phyloP scores from a whole-genome alignment of 2,888 invertebrate genomes.

The Unio delphinus region DNA sequence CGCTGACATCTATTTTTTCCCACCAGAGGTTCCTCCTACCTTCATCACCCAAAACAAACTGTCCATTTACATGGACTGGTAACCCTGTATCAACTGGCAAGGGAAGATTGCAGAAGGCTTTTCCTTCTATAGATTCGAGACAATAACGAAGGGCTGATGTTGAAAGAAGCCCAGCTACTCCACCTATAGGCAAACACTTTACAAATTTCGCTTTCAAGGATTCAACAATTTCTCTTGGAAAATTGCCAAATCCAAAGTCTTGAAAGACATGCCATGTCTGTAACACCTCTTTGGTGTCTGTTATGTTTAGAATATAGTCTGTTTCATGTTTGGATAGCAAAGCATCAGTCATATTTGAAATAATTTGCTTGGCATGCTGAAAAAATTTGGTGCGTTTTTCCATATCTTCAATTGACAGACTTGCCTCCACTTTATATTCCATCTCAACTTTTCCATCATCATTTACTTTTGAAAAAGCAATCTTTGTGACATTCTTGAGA shows the following conservation, averaged over 20 bases:
- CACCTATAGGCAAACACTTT: slow-evolving; percentile 46
- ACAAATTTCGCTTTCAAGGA: slow-evolving; percentile 37
- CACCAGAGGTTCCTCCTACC: slow-evolving; percentile 35
- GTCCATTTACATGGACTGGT: slow-evolving; percentile 53
- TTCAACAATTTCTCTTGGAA: slow-evolving; percentile 31
- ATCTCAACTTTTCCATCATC: slow-evolving; percentile 1
- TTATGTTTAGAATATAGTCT: slow-evolving; percentile 7
- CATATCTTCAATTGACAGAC: slow-evolving; percentile 1
- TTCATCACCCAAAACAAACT: slow-evolving; percentile 54
- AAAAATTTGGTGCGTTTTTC: slow-evolving; percentile 1
- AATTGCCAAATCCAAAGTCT: slow-evolving; percentile 43
- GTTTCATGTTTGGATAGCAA: too few species aligned
- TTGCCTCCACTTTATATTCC: slow-evolving; percentile 4
- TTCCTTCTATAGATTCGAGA: neutral
- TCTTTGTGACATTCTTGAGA: slow-evolving; percentile 24
- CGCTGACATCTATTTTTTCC: slow-evolving; percentile 4
- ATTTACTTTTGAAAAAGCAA: slow-evolving; percentile 17
- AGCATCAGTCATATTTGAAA: neutral
- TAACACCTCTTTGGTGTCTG: slow-evolving; percentile 3
- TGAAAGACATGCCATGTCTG: slow-evolving; percentile 51
- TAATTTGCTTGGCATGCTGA: neutral
- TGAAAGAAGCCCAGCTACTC: slow-evolving; percentile 38
- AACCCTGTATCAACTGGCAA: slow-evolving; percentile 43
- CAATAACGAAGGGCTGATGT: neutral
- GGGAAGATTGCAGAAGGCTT: slow-evolving; percentile 50